Conservation (phyloP, 1,140 invertebrate species). For the Cydia fagiglandana region DNA sequence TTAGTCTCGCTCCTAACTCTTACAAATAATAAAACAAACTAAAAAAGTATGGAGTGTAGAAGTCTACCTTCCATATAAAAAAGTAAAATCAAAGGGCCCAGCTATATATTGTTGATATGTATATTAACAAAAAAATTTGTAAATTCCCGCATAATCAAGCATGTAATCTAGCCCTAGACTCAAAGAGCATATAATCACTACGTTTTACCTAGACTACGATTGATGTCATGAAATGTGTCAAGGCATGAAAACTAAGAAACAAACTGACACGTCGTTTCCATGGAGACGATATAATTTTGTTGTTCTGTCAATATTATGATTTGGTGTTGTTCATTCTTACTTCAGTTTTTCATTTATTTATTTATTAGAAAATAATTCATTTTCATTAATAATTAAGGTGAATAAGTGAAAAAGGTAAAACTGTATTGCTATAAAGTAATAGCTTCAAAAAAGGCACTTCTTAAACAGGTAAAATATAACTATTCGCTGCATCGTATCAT, state of each 20-base stretch:
- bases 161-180: too few species aligned
- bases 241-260: background rate
- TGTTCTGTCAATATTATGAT: slow-evolving; percentile 1
- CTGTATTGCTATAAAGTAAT: background rate
- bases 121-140: too few species aligned
- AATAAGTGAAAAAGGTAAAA: background rate
- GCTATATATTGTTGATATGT: too few species aligned
- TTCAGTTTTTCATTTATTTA: background rate
- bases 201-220: too few species aligned
- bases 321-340: background rate
- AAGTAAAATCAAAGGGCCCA: too few species aligned
- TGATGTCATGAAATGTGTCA: background rate
- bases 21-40: too few species aligned
- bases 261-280: background rate
- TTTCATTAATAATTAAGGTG: background rate
- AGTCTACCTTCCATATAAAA: too few species aligned
- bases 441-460: background rate
- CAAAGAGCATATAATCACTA: too few species aligned
- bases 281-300: background rate
- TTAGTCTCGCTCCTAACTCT: too few species aligned
- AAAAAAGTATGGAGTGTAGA: too few species aligned
- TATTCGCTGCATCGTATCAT: background rate
- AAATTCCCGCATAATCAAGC: too few species aligned
- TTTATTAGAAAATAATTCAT: background rate
- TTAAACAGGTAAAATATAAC: background rate